phyloP scores from a whole-genome alignment of 2,113 vertebrate genomes.

The Otus sunia region DNA sequence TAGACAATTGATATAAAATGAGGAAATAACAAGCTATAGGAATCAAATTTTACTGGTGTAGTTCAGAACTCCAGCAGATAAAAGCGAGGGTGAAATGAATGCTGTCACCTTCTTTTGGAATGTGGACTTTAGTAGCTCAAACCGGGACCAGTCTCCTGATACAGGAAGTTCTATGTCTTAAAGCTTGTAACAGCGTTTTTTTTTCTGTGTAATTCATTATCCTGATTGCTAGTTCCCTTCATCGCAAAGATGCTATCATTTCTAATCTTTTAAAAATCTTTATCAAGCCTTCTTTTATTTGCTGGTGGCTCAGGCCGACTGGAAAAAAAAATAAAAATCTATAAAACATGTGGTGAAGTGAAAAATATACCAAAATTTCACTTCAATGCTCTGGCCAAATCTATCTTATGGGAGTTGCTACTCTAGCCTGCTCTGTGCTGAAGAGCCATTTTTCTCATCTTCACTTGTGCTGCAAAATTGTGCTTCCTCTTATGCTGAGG shows the following conservation, averaged over 20 bases:
- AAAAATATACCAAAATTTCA: slow-evolving; percentile 26
- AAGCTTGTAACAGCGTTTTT: neutral
- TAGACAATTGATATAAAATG: neutral
- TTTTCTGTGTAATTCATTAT: neutral
- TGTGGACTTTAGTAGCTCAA: neutral
- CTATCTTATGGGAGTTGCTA: neutral
- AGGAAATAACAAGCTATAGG: neutral
- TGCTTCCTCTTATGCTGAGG: slow-evolving; percentile 3
- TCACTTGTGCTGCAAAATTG: slow-evolving; percentile 1
- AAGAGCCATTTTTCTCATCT: slow-evolving; percentile 37
- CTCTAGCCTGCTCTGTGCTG: neutral
- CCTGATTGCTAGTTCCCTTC: neutral
- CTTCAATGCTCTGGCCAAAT: neutral
- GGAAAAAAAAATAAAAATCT: neutral
- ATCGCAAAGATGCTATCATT: neutral
- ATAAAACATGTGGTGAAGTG: neutral
- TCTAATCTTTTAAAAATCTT: neutral
- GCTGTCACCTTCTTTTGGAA: neutral
- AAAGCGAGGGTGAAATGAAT: neutral
- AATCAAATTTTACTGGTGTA: neutral
- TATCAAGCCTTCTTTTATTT: neutral
- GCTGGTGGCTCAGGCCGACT: neutral
- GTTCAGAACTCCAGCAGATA: neutral
- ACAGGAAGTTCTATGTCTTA: neutral
- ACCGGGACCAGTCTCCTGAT: neutral